phyloP scores from a whole-genome alignment of 2,797 vertebrate genomes.

The Gallirallus australis region DNA sequence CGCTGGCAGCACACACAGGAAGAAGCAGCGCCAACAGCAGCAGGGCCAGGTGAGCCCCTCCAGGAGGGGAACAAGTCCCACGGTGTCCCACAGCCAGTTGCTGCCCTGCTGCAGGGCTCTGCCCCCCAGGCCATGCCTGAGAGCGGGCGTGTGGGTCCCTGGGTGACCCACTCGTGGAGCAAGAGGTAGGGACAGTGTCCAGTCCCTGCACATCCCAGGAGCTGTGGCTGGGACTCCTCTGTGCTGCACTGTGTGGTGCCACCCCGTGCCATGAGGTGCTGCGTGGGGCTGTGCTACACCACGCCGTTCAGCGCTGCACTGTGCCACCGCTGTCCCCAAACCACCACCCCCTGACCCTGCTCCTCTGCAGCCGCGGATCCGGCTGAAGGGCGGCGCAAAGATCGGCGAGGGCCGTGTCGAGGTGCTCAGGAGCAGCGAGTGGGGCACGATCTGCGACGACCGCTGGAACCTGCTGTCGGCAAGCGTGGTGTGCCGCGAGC shows the following conservation, averaged over 20 bases:
- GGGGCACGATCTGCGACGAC: constrained; percentile 95
- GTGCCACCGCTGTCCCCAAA: fast-evolving
- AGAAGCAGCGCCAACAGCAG: constrained; percentile 79
- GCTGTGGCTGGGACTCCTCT: fast-evolving
- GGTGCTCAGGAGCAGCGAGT: constrained; percentile 87
- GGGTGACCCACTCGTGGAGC: not conserved
- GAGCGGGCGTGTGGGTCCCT: fast-evolving
- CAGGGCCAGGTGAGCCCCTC: constrained; percentile 66
- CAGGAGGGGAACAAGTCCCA: fast-evolving
- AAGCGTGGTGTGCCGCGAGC: constrained; percentile 94
- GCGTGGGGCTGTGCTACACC: no score
- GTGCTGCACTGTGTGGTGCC: not conserved
- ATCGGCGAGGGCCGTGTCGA: constrained; percentile 93
- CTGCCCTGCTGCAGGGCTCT: not conserved
- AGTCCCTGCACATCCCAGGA: not conserved
- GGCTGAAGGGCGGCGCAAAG: constrained; percentile 90
- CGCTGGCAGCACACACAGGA: constrained; percentile 78
- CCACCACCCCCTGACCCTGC: not conserved
- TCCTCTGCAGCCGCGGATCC: constrained; percentile 80
- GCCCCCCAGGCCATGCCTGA: not conserved
- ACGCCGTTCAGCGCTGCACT: not conserved
- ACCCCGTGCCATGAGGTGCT: fast-evolving
- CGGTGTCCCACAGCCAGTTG: fast-evolving
- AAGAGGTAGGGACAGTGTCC: fast-evolving
- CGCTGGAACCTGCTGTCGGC: constrained; percentile 92